Evolutionary conservation across 2,797 vertebrate species (phyloP).

Genomic region (Clarias pachynema): DNA sequence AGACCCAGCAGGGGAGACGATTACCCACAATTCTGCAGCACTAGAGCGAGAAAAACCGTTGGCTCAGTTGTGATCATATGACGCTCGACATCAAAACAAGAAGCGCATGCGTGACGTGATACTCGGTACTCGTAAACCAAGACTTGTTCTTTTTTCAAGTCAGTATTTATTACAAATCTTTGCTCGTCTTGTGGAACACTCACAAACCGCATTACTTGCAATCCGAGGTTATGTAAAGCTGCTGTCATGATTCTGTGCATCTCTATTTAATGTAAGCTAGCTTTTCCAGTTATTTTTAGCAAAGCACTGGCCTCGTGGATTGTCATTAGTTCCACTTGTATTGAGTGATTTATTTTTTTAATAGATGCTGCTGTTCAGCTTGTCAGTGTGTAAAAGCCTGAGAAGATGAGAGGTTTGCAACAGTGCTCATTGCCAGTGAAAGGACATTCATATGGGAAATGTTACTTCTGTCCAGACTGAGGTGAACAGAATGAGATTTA

Average conservation of each 20-base stretch:
- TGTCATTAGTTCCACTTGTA: slow-evolving; percentile 25
- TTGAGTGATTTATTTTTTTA: neutral
- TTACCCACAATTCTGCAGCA: no score
- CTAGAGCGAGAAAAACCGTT: no score
- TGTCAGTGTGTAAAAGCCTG: neutral
- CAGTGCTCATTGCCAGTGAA: neutral
- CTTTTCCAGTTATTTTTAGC: slow-evolving; percentile 3
- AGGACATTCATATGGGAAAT: neutral
- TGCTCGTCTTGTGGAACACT: no score
- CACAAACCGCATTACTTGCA: no score
- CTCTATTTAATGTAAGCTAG: neutral
- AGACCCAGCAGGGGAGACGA: no score
- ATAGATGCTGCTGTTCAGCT: slow-evolving; percentile 18
- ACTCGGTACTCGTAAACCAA: no score
- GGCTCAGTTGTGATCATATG: no score
- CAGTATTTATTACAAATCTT: no score
- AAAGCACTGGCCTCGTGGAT: neutral
- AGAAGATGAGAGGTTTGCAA: neutral
- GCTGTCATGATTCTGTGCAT: neutral
- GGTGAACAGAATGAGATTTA: neutral
- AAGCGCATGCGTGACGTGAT: no score
- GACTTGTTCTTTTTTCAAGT: no score
- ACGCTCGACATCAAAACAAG: no score
- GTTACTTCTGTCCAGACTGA: neutral
- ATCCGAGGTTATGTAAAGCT: neutral